Evolutionary conservation across 2,113 vertebrate genomes (phyloP), one percentile per base, ranked within the genome.

Genomic region (Scartelaos histophorus): DNA sequence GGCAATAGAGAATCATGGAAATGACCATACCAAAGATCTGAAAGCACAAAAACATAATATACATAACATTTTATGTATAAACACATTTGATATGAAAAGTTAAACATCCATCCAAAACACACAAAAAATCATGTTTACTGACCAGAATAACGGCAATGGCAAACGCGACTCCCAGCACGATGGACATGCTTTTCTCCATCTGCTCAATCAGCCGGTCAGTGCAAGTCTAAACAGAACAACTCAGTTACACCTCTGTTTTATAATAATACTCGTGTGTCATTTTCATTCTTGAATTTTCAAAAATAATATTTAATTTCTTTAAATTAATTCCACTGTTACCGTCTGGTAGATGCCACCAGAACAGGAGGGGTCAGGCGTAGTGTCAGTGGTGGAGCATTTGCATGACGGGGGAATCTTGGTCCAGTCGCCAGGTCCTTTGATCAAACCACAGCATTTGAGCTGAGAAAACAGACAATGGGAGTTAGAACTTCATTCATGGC

Each of bases 21-120:
- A 92, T 86, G 12, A 62, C 82, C 91, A 93, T 91, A 2, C 91
- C 92, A 6, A 91, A 91, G 19, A 93, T 75, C 92, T 93, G 79
- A 24, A 66, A 46, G 67, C 3, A 47, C 6, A 22, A 11, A 13
- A 21, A 66, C 1, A 15, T 10, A 22, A 22, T 45, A 22, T 46
- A 11, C 35, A 46, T 66, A 15, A 46, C 21, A 12, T 54, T 21
- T 54, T 19, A 54, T 10, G 21, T 54, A 10, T 29, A 53, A 43
- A 43, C 38, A 43, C 38, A 10, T 10, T 43, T 43, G 1, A 43
- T 10, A 43, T 10, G 10, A 43, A 43, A 9, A 43, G 1, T 1
- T 10, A 43, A 43, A 43, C 38, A n/a, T 17, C 16, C 7, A 6
- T 51, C 47, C 16, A 51, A 51, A 51, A 51, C 47, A 5, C 16